A percentile compares a stretch with the other conserved stretches of the same genome.
Evolutionary conservation across 2,113 vertebrate genomes (phyloP).

Genomic region (Elgaria multicarinata): DNA sequence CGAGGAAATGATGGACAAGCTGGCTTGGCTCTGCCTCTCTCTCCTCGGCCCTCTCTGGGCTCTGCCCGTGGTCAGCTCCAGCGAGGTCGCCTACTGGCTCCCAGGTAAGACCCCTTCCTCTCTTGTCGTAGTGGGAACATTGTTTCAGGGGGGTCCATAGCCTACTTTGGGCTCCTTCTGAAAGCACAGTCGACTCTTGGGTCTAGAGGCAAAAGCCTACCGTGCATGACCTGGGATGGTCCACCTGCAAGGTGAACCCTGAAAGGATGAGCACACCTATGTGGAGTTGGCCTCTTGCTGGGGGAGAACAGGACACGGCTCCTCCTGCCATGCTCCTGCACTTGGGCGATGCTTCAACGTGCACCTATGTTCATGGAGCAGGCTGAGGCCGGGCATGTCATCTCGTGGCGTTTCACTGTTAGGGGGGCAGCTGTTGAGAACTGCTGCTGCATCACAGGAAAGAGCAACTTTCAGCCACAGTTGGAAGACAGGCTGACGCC

Average conservation of each 20-base stretch:
- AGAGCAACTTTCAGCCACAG: no score
- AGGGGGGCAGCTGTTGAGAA: no score
- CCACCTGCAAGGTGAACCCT: background rate
- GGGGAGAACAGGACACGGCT: background rate
- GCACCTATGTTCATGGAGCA: no score
- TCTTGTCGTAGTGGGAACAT: background rate
- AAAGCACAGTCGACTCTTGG: background rate
- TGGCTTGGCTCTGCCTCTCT: constrained; percentile 68
- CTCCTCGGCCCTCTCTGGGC: constrained; percentile 60
- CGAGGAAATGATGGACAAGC: constrained; percentile 60
- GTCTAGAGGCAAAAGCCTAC: background rate
- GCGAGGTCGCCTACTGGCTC: constrained; percentile 51
- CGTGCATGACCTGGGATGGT: background rate
- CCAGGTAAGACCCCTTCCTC: constrained; percentile 74
- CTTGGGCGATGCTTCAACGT: no score
- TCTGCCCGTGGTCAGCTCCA: constrained; percentile 53
- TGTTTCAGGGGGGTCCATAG: background rate
- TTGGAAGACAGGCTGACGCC: no score
- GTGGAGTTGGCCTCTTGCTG: background rate
- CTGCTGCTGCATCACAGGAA: no score
- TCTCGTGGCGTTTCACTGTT: background rate
- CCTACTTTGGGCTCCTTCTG: no score
- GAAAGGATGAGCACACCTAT: background rate
- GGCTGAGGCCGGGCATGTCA: no score
- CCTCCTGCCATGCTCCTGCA: no score